Evolutionary conservation across 1,140 invertebrate species (phyloP), one percentile per base, ranked within the genome.

Genomic region (Heliothis virescens): DNA sequence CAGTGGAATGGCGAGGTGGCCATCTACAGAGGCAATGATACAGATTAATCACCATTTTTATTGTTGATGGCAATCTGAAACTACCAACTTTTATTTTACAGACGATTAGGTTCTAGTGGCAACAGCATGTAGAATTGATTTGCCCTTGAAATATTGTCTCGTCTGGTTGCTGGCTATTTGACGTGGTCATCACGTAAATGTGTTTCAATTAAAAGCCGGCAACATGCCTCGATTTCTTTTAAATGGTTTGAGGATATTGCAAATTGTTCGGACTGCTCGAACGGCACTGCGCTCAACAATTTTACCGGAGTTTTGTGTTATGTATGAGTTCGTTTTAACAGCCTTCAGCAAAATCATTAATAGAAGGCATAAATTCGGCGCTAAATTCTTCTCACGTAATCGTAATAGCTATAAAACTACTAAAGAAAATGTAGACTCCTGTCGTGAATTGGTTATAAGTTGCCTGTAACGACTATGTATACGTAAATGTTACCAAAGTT

Each of bases 121-220:
- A 62, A 55, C 55, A 69, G 48, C 10, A 29, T 71, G 47, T 74
- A 69, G 65, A 81, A 83, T 81, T 79, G 57, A 75, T 79, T 41
- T 81, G 60, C 71, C 82, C 79, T 79, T 79, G 76, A 62, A 47
- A 29, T 57, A 21, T 26, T 21, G 65, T 78, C 59, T 75, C 41
- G 18, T 53, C 50, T 72, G 60, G 34, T 79, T 60, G 48, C 12
- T 50, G 21, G 63, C n/a, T n/a, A n/a, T 79, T 79, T 79, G 57
- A 79, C 57, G 62, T 48, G 52, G 53, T 29, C 62, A 67, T 72
- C 41, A 55, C 50, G 26, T 72, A 34, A 72, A 63, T 47, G 29
- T 75, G 34, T 63, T 76, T n/a, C 73, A 76, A 65, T 76, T 63
- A 76, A 11, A 53, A 18, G 48, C 15, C 73, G 12, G 41, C 59